Percentiles rank a stretch among this genome's conserved stretches.
phyloP scores from a whole-genome alignment of 2,888 invertebrate species.

The Xestia rhomboidea region DNA sequence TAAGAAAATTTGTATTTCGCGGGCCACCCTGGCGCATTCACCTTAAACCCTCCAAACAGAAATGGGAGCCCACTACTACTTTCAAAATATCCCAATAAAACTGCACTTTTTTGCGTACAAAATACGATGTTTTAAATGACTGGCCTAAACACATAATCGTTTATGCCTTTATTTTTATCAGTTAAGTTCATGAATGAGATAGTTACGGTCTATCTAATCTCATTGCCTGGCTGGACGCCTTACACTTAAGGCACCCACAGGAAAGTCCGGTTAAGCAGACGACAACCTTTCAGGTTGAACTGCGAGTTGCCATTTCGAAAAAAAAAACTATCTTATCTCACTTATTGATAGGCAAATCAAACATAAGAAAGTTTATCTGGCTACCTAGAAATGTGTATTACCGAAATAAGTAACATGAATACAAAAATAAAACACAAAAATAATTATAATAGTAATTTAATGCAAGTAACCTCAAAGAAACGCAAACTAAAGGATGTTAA shows the following conservation, averaged over 20 bases:
- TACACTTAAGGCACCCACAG: too few species aligned
- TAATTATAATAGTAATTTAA: constrained; percentile 33
- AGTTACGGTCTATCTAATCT: neutral
- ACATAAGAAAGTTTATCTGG: neutral
- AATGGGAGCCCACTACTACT: too few species aligned
- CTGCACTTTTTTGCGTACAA: too few species aligned
- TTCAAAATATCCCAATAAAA: too few species aligned
- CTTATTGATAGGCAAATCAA: constrained; percentile 1
- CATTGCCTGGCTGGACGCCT: too few species aligned
- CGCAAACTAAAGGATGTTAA: constrained; percentile 42
- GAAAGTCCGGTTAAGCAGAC: too few species aligned
- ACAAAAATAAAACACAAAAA: constrained; percentile 40
- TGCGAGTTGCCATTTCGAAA: too few species aligned
- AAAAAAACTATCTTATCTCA: neutral
- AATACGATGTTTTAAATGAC: too few species aligned
- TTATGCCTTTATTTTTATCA: neutral
- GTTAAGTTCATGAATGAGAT: neutral
- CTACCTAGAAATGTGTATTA: neutral
- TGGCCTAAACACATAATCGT: neutral
- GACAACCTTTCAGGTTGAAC: too few species aligned
- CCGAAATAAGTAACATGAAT: neutral
- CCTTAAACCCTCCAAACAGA: too few species aligned
- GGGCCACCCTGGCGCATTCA: too few species aligned
- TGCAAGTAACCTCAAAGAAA: constrained; percentile 37
- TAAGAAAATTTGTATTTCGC: too few species aligned